Evolutionary conservation across 2,113 vertebrate species (phyloP).

Genomic region (Mus spicilegus): DNA sequence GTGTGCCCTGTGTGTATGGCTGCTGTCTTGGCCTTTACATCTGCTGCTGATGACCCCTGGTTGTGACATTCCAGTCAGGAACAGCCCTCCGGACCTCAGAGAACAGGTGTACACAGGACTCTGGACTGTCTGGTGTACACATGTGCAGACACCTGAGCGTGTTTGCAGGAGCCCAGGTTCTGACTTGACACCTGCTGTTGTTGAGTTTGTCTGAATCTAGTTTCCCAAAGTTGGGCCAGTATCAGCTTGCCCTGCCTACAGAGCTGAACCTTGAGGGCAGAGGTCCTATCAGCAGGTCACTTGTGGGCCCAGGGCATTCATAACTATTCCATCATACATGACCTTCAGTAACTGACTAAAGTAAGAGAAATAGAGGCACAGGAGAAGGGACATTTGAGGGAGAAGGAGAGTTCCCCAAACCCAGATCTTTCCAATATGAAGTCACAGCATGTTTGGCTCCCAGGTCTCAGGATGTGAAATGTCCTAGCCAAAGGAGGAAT

Average conservation of each 20-base stretch:
- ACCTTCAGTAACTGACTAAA: background rate
- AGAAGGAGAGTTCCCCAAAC: background rate
- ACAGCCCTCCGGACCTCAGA: background rate
- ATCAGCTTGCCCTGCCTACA: background rate
- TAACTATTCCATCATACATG: background rate
- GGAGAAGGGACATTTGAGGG: background rate
- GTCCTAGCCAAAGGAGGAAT: background rate
- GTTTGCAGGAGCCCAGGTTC: background rate
- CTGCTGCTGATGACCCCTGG: background rate
- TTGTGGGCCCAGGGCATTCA: background rate
- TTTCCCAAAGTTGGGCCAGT: background rate
- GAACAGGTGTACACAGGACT: background rate
- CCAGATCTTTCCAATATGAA: accelerated
- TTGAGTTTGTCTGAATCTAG: background rate
- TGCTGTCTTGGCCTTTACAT: background rate
- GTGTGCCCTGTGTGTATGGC: background rate
- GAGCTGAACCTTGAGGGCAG: background rate
- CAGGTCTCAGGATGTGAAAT: background rate
- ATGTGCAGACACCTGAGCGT: background rate
- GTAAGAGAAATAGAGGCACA: background rate
- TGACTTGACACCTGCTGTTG: background rate
- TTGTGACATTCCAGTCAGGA: background rate
- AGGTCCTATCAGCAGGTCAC: background rate
- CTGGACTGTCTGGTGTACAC: background rate
- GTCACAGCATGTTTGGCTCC: background rate